These are phyloP conservation scores for Hemichromis elongatus DNA, from an alignment of 2,113 vertebrate genomes.

Conservation along the genomic window DNA sequence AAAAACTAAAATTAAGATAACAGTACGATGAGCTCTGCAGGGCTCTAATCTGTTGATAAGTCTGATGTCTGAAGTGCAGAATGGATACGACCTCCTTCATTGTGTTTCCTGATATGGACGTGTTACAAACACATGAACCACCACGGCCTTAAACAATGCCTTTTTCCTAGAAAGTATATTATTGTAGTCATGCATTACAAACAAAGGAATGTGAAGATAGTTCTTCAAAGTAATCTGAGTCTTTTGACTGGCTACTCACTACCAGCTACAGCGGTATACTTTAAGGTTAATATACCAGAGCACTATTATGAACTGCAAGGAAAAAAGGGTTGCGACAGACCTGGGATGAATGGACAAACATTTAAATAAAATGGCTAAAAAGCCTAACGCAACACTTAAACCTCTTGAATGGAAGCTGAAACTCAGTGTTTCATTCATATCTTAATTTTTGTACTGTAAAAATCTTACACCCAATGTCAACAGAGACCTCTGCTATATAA, in stretches of 20 bases:
- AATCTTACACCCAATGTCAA: not conserved
- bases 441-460: not conserved
- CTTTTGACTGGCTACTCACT: fast-evolving
- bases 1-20: not conserved
- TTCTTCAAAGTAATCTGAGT: not conserved
- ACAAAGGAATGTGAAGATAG: not conserved
- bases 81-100: not conserved
- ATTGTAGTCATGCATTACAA: not conserved
- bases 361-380: not conserved
- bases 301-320: not conserved
- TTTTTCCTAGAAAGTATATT: not conserved
- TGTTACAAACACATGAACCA: not conserved
- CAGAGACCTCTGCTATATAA: not conserved
- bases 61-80: not conserved
- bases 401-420: not conserved
- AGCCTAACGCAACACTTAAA: not conserved
- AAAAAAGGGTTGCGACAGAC: not conserved
- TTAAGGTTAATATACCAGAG: not conserved
- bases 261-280: not conserved
- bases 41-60: fast-evolving
- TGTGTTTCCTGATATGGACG: not conserved
- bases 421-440: not conserved
- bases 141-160: not conserved
- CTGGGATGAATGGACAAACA: not conserved
- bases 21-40: not conserved